Base-by-base conservation (phyloP, 2,797 vertebrate species). In the Luscinia luscinia region DNA sequence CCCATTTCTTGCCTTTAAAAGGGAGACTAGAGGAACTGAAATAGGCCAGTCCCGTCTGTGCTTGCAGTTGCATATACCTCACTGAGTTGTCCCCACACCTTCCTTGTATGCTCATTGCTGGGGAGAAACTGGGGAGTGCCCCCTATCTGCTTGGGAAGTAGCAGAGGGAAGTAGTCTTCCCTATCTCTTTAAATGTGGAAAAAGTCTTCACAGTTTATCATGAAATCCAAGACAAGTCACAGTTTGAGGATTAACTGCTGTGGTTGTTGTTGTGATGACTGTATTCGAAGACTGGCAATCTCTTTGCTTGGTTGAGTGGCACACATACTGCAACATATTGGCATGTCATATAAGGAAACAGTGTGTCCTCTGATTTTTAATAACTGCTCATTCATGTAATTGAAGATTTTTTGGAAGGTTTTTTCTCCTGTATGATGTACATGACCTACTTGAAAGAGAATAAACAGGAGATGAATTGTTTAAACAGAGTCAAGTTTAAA, bases 1-100 rank as follows among this genome's bases (percentile, higher is more conserved):
- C 86, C 91, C 93, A 19, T 48, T 75, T 76, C 61, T 91, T 92
- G 43, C 73, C 63, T 84, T 86, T 94, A 75, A 94, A 67, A 80
- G 28, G 57, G 70, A 40, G 49, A 28, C n/a, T 22, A 19, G 30
- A 55, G 36, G 48, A 82, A 30, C 36, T 66, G 55, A 94, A 68
- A 75, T 68, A 80, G 68, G 68, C 58, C 57, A 52, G 66, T 89
- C 26, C 66, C 66, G 32, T 79, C 43, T 74, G 24, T 0, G 0
- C 38, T 70, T 66, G n/a, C 15, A 72, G 26, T 20, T 43, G 3
- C 14, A 9, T 21, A 68, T 66, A 63, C 26, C 16, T 62, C 66
- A 82, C 20, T 51, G 62, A 52, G 43, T 43, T 87, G n/a, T 75
- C n/a, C 46, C 27, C 16, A 2, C 15, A n/a, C n/a, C n/a, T n/a